Evolutionary conservation across 2,888 invertebrate genomes (phyloP), one percentile per base, ranked within the genome.

Genomic region (Latrodectus hesperus): DNA sequence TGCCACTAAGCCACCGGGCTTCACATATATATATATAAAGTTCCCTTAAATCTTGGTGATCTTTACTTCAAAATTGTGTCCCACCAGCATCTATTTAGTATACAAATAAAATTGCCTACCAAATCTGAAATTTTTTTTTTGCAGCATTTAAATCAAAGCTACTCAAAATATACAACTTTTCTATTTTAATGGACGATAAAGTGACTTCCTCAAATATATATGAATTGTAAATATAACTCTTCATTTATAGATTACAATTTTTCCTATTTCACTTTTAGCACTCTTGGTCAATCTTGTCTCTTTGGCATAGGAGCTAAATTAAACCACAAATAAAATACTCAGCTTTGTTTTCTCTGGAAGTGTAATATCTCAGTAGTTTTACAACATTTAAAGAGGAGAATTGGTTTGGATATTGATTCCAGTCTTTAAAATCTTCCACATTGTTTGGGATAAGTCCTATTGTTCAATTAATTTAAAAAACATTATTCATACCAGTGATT

Each of bases 91-190:
- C 81, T 77, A 38, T 80, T 22, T 49, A 60, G 51, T 26, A 11
- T 74, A 22, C 14, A 76, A 80, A 80, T 71, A 22, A 76, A 77
- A 70, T 72, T 52, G 65, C 72, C 67, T 77, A 49, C 84, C 84
- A 78, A 75, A 81, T 67, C 60, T 22, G 64, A 26, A 22, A 74
- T 65, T 78, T 65, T 83, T 49, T 79, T 71, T n/a, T 60, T 71
- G 64, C 55, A 77, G 52, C 72, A 60, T 53, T 38, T 75, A 73
- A 68, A 65, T 38, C 78, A 71, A 52, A 77, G 53, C 87, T 82
- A 82, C 87, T 82, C 87, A 87, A 87, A 87, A 87, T 87, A 87
- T 75, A 87, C 22, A 87, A 74, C 80, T 75, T 78, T 75, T 87
- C 82, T 82, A 26, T 70, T 64, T 52, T 76, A 72, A 87, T 87